These are phyloP conservation scores for Loris lydekkerianus DNA, from an alignment of 2,797 vertebrate species.

Conservation along the genomic window DNA sequence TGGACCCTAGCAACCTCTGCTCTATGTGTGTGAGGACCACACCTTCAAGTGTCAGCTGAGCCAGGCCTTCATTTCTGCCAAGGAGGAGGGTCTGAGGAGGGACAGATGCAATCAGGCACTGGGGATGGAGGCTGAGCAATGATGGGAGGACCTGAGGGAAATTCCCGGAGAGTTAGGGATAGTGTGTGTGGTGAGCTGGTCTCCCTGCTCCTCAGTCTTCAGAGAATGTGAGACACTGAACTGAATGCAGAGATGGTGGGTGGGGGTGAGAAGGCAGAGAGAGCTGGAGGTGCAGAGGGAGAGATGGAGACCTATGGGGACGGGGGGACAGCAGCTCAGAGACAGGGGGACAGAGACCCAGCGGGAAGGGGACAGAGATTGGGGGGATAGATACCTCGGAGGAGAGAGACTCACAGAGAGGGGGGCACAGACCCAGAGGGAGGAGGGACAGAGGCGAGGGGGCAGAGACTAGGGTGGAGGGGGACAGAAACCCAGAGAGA, in stretches of 20 bases:
- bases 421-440: no score
- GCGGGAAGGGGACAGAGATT: background rate
- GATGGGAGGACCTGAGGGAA: background rate
- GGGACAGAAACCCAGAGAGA: background rate
- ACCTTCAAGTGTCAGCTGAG: background rate
- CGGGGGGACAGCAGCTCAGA: background rate
- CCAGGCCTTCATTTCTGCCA: background rate
- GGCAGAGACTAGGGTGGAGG: background rate
- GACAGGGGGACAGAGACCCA: background rate
- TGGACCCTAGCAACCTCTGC: background rate
- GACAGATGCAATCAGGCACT: rapidly evolving
- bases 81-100: background rate
- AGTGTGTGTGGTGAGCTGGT: background rate
- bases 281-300: background rate
- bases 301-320: background rate
- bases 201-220: background rate
- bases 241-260: background rate
- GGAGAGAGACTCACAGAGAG: no score
- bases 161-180: no score
- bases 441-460: background rate
- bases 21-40: background rate
- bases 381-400: background rate
- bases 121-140: background rate
- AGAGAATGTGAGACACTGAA: background rate
- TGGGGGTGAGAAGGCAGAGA: background rate